Evolutionary conservation across 2,113 vertebrate genomes (phyloP).

Genomic region (Orientallactaga bullata): DNA sequence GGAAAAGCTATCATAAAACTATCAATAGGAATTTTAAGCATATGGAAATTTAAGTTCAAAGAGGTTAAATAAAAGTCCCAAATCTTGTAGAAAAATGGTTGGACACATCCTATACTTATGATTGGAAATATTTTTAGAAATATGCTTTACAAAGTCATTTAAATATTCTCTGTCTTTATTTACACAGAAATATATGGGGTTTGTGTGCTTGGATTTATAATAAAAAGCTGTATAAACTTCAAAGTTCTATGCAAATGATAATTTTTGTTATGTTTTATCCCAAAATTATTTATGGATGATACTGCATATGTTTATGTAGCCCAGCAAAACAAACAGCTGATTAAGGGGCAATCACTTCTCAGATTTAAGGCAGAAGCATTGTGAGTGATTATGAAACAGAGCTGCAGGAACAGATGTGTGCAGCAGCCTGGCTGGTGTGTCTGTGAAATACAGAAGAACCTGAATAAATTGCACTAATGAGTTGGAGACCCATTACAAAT

Average conservation of each 20-base stretch:
- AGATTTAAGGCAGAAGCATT: slow-evolving; percentile 73
- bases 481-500: slow-evolving; percentile 71
- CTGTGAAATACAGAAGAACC: slow-evolving; percentile 67
- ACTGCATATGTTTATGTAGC: slow-evolving; percentile 56
- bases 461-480: slow-evolving; percentile 75
- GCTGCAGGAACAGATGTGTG: slow-evolving; percentile 37
- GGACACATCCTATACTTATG: neutral
- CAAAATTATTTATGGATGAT: slow-evolving; percentile 63
- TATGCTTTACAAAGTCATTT: neutral
- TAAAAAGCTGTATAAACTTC: slow-evolving; percentile 26
- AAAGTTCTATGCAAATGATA: slow-evolving; percentile 50
- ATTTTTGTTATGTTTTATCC: slow-evolving; percentile 57
- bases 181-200: neutral
- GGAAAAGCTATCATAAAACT: neutral
- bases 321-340: slow-evolving; percentile 69
- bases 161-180: neutral
- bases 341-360: slow-evolving; percentile 70
- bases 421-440: slow-evolving; percentile 5
- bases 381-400: slow-evolving; percentile 57
- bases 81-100: neutral
- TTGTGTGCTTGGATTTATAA: neutral
- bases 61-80: neutral
- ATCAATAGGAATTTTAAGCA: neutral
- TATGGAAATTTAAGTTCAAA: neutral
- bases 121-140: neutral